A percentile compares a stretch with the other conserved stretches of the same genome.
These are phyloP conservation scores for Chrysocyon brachyurus DNA, from an alignment of 2,797 vertebrate species.

Conservation along the genomic window DNA sequence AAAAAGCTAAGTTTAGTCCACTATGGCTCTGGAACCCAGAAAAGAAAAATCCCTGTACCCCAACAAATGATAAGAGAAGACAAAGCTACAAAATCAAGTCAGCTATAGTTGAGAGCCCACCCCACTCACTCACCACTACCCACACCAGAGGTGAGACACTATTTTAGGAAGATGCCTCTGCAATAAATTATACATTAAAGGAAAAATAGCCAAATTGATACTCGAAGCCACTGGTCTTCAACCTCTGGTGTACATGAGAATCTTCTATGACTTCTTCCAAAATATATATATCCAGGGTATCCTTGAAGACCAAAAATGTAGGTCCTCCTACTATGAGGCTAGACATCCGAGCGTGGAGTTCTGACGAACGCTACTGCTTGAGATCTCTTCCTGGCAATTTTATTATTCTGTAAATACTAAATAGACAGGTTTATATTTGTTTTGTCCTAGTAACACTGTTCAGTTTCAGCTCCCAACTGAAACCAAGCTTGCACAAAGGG, in stretches of 20 bases:
- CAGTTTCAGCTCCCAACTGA: neutral
- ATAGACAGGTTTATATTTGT: neutral
- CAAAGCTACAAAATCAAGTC: neutral
- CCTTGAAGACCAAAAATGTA: neutral
- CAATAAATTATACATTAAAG: slow-evolving; percentile 55
- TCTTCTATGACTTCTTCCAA: neutral
- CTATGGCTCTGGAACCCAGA: neutral
- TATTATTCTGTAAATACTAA: neutral
- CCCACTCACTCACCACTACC: neutral
- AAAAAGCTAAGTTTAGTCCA: slow-evolving; percentile 10
- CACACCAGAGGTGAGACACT: neutral
- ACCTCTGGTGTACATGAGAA: neutral
- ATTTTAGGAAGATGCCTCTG: slow-evolving; percentile 23
- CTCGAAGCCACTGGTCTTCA: neutral
- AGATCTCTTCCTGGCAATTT: neutral
- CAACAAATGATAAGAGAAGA: neutral
- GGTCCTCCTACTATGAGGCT: neutral
- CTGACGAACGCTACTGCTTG: neutral
- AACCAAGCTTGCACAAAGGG: neutral
- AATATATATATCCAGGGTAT: neutral
- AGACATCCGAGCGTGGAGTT: too few species aligned
- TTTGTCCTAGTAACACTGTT: neutral
- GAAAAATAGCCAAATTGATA: neutral
- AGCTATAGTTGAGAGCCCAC: neutral
- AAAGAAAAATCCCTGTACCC: neutral